These are phyloP conservation scores for Gadus macrocephalus DNA, from an alignment of 2,113 vertebrate genomes.

Conservation along the genomic window DNA sequence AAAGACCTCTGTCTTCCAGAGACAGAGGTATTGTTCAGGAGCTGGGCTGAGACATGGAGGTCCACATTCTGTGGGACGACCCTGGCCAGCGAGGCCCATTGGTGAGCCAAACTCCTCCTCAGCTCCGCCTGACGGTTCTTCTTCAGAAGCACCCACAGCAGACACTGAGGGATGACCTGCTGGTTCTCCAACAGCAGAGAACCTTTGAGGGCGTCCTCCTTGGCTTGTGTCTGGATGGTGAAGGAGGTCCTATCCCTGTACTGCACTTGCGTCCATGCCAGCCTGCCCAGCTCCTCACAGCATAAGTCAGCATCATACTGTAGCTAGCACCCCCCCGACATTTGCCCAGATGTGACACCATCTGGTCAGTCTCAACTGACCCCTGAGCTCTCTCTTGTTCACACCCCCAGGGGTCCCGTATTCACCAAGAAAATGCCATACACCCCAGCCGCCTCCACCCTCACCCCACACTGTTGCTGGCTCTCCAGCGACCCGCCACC, in stretches of 20 bases:
- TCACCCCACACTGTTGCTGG: conserved; percentile 32
- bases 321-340: conserved; percentile 17
- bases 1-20: conserved; percentile 12
- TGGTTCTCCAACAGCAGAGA: conserved; percentile 39
- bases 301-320: conserved; percentile 33
- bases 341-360: conserved; percentile 50
- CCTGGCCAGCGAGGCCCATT: conserved; percentile 31
- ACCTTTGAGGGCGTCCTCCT: conserved; percentile 34
- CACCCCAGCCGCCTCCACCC: conserved; percentile 29
- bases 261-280: conserved; percentile 24
- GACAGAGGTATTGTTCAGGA: conserved; percentile 25
- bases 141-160: conserved; percentile 20
- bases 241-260: conserved; percentile 33
- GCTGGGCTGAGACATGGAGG: conserved; percentile 22
- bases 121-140: conserved; percentile 26
- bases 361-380: conserved; percentile 36
- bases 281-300: conserved; percentile 32
- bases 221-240: conserved; percentile 31
- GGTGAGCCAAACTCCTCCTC: conserved; percentile 39
- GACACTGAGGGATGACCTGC: conserved; percentile 31
- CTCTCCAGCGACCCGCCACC: conserved; percentile 5
- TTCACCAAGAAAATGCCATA: conserved; percentile 28
- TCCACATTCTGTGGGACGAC: conserved; percentile 45
- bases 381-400: conserved; percentile 27
- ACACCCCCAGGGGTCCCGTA: conserved; percentile 2